Percentiles rank a stretch among this genome's conserved stretches.
Evolutionary conservation across 2,113 vertebrate genomes (phyloP).

Genomic region (Centrocercus urophasianus): DNA sequence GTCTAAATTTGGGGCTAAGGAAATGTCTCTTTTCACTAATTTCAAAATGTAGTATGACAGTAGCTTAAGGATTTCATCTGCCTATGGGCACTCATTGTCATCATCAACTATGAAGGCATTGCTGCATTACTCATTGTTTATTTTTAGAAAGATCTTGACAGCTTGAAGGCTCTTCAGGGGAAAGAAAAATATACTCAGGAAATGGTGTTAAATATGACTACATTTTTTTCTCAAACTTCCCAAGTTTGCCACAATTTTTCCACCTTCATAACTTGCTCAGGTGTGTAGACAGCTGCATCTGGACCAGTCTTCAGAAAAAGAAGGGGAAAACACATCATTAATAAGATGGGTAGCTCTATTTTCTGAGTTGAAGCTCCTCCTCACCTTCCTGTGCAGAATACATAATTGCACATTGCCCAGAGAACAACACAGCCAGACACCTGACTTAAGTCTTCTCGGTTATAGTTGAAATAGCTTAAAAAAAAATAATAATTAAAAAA

Average conservation of each 20-base stretch:
- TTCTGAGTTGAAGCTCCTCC: background rate
- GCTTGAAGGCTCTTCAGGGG: background rate
- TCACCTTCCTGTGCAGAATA: background rate
- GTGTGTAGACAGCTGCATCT: background rate
- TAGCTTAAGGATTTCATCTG: background rate
- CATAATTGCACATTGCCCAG: background rate
- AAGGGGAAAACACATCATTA: background rate
- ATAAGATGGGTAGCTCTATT: background rate
- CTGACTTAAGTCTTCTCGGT: background rate
- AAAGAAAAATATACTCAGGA: background rate
- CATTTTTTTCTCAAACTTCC: background rate
- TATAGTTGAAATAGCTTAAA: background rate
- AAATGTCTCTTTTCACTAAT: background rate
- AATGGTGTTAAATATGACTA: background rate
- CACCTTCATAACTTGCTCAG: background rate
- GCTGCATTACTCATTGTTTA: slow-evolving; percentile 15
- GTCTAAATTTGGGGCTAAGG: background rate
- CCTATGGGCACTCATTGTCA: background rate
- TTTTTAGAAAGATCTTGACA: slow-evolving; percentile 50
- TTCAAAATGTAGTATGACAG: background rate
- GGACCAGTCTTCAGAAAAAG: background rate
- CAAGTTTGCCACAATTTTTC: background rate
- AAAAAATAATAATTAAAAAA: background rate
- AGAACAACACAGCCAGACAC: background rate
- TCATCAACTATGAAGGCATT: slow-evolving; percentile 7